Conservation (phyloP, 2,113 vertebrate genomes). For the Takifugu flavidus region DNA sequence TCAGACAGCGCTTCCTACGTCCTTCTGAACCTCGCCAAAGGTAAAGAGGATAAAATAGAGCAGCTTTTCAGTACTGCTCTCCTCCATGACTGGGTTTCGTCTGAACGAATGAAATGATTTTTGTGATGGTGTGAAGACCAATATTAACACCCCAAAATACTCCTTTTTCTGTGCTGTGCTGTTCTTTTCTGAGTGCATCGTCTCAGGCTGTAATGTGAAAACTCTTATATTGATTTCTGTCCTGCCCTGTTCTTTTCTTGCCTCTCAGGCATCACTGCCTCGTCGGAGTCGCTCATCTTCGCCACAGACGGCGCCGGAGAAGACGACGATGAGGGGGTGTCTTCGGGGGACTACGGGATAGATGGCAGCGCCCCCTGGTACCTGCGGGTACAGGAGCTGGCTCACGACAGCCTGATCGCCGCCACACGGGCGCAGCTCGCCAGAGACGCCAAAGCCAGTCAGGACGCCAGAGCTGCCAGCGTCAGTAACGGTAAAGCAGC, state of each 20-base stretch:
- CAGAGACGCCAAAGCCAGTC: slow-evolving; percentile 86
- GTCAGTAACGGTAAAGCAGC: slow-evolving; percentile 76
- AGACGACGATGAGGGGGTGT: slow-evolving; percentile 88
- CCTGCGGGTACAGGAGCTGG: slow-evolving; percentile 93
- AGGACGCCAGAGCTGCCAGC: slow-evolving; percentile 62
- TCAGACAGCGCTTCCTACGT: slow-evolving; percentile 92
- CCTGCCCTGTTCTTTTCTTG: neutral
- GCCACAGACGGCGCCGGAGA: slow-evolving; percentile 86
- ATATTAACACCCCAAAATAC: no score
- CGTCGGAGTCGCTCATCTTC: slow-evolving; percentile 90
- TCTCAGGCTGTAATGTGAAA: no score
- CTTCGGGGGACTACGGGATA: slow-evolving; percentile 79
- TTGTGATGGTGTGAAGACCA: neutral
- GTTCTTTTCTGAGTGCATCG: no score
- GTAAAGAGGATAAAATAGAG: slow-evolving; percentile 51
- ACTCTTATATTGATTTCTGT: slow-evolving; percentile 8
- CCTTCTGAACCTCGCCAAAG: slow-evolving; percentile 94
- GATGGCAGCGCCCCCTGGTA: slow-evolving; percentile 95
- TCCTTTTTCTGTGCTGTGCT: no score
- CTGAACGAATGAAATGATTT: neutral
- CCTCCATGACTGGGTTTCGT: no score
- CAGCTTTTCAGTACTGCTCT: slow-evolving; percentile 1
- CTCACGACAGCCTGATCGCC: slow-evolving; percentile 96
- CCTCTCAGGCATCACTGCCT: slow-evolving; percentile 82
- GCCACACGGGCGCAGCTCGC: slow-evolving; percentile 94